Percentiles rank a stretch among this genome's conserved stretches.
phyloP scores from a whole-genome alignment of 1,140 invertebrate genomes.

The Holotrichia oblita region DNA sequence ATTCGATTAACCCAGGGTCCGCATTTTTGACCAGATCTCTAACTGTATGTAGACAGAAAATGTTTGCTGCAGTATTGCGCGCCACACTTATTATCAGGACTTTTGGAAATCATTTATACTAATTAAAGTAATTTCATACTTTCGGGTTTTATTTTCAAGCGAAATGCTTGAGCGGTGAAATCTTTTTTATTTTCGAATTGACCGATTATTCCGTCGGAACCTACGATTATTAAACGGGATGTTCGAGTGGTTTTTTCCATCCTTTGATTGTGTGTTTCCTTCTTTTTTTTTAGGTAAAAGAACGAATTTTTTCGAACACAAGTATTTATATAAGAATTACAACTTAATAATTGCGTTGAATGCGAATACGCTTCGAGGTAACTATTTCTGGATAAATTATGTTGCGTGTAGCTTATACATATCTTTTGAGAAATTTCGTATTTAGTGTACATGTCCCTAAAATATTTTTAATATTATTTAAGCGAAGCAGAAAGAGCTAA shows the following conservation, averaged over 20 bases:
- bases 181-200: neutral
- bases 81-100: neutral
- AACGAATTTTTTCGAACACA: neutral
- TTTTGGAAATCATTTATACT: conserved; percentile 2
- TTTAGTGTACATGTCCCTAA: no score
- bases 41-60: neutral
- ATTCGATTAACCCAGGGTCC: no score
- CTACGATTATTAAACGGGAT: conserved; percentile 2
- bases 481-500: no score
- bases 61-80: neutral
- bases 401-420: no score
- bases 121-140: conserved; percentile 13
- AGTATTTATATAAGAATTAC: conserved; percentile 1
- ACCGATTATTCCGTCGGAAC: neutral
- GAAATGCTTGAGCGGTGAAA: no score
- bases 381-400: no score
- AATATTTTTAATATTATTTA: no score
- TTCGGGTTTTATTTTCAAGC: neutral
- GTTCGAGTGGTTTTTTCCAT: neutral
- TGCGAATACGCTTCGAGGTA: no score
- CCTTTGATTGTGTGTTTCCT: neutral
- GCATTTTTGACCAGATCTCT: no score
- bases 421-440: no score
- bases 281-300: neutral
- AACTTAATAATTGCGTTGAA: neutral